Evolutionary conservation across 1,140 invertebrate genomes (phyloP).

Genomic region (Drosophila albomicans): DNA sequence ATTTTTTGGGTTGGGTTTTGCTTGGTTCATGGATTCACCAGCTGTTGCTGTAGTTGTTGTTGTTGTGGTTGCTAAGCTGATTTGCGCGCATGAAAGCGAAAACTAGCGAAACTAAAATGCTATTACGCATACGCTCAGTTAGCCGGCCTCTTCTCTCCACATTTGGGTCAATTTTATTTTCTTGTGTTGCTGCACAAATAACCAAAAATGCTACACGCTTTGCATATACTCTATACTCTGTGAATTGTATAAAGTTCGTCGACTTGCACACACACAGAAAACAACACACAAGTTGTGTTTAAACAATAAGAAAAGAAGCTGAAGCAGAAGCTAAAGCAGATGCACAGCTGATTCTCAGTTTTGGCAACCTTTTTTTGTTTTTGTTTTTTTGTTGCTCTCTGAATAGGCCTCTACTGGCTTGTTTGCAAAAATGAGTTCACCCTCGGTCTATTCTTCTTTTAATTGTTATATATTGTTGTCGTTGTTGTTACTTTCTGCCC

Average conservation of each 20-base stretch:
- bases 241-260: slow-evolving; percentile 53
- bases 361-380: slow-evolving; percentile 30
- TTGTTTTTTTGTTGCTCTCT: not conserved
- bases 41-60: slow-evolving; percentile 32
- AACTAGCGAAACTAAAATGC: slow-evolving; percentile 81
- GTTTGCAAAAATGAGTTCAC: slow-evolving; percentile 76
- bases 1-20: slow-evolving; percentile 3
- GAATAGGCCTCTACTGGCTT: slow-evolving; percentile 29
- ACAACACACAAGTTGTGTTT: slow-evolving; percentile 46
- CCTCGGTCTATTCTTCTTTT: slow-evolving; percentile 66
- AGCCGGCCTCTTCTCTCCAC: slow-evolving; percentile 33
- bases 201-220: slow-evolving; percentile 20
- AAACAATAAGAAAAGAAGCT: slow-evolving; percentile 47
- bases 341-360: slow-evolving; percentile 49
- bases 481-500: slow-evolving; percentile 21
- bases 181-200: slow-evolving; percentile 10
- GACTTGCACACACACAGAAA: slow-evolving; percentile 33
- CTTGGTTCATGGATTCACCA: slow-evolving; percentile 18
- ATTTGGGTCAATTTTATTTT: slow-evolving; percentile 69
- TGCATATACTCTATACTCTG: slow-evolving; percentile 10
- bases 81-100: slow-evolving; percentile 78
- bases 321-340: slow-evolving; percentile 25
- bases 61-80: slow-evolving; percentile 57
- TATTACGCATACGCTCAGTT: slow-evolving; percentile 78
- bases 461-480: slow-evolving; percentile 65